Evolutionary conservation across 1,140 invertebrate genomes (phyloP).

Genomic region (Coptotermes formosanus): DNA sequence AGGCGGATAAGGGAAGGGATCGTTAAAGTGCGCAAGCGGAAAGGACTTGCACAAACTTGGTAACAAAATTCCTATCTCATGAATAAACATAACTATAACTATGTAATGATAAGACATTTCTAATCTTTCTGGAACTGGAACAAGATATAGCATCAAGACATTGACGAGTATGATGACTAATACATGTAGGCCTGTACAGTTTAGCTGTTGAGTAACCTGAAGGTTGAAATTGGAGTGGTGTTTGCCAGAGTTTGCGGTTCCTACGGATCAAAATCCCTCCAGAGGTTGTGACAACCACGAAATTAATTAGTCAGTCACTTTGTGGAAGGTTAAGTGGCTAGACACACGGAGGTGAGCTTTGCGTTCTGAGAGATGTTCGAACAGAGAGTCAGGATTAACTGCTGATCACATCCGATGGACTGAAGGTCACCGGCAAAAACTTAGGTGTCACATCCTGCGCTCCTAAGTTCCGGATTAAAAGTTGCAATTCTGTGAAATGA

Average conservation of each 20-base stretch:
- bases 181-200: not conserved
- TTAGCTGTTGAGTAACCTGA: not conserved
- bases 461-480: too few relatives aligned
- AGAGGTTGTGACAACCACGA: not conserved
- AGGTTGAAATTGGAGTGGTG: not conserved
- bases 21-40: not conserved
- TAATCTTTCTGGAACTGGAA: not conserved
- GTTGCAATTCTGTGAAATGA: too few relatives aligned
- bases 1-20: not conserved
- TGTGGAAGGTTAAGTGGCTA: not conserved
- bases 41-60: not conserved
- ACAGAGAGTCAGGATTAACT: too few relatives aligned
- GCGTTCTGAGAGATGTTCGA: too few relatives aligned
- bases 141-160: not conserved
- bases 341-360: not conserved
- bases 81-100: not conserved
- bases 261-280: not conserved
- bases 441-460: too few relatives aligned
- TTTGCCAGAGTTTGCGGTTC: not conserved
- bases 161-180: not conserved
- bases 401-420: too few relatives aligned
- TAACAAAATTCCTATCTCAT: not conserved
- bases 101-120: not conserved
- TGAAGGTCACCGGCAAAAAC: too few relatives aligned
- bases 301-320: constrained; percentile 12